Conservation (phyloP, 2,888 invertebrate species). For the Metellina segmentata region DNA sequence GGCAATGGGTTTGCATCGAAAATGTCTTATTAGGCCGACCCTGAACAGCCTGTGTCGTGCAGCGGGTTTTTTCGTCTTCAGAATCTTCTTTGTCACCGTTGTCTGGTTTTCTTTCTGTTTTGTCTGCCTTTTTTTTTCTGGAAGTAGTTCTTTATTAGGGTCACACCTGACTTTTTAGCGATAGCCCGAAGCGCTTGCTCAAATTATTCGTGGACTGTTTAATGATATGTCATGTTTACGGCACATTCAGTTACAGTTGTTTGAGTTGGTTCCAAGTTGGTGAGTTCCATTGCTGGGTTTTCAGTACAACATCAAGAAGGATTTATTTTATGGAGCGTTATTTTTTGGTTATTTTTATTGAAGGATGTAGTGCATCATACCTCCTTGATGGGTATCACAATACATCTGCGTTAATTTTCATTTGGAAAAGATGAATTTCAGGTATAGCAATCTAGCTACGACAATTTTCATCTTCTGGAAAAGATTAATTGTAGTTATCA, state of each 20-base stretch:
- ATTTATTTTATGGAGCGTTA: background rate
- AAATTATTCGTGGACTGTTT: background rate
- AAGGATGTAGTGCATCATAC: background rate
- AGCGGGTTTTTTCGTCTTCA: background rate
- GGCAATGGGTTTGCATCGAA: conserved; percentile 64
- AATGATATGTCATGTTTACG: background rate
- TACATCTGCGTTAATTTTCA: no score
- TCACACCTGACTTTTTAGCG: conserved; percentile 64
- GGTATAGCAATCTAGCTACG: no score
- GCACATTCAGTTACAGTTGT: background rate
- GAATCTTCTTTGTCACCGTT: background rate
- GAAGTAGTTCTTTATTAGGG: conserved; percentile 29
- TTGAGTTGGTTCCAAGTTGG: background rate
- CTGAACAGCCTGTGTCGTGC: background rate
- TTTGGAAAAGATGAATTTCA: no score
- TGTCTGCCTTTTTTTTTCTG: background rate
- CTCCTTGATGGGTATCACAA: no score
- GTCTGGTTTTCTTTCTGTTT: background rate
- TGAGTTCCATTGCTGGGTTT: background rate
- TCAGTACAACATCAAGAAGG: background rate
- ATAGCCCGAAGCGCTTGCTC: background rate
- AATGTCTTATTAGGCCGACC: conserved; percentile 69
- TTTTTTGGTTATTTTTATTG: background rate
- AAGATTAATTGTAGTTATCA: no score
- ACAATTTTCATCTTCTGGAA: no score